phyloP scores from a whole-genome alignment of 2,888 invertebrate species.

The Cybosia mesomella region DNA sequence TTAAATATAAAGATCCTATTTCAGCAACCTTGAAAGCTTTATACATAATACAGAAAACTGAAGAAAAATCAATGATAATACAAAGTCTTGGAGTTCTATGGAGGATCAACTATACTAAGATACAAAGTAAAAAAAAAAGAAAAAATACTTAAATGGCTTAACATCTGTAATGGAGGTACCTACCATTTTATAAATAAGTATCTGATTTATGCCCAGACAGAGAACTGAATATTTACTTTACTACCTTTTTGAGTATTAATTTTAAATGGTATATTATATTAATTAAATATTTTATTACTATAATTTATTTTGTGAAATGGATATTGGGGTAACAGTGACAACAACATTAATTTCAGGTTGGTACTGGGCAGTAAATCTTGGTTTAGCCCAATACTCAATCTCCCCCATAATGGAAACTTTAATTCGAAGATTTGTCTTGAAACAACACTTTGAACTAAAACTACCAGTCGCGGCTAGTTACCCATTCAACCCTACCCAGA shows the following conservation, averaged over 20 bases:
- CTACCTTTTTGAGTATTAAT: too few species aligned
- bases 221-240: too few species aligned
- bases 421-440: constrained; percentile 46
- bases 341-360: constrained; percentile 14
- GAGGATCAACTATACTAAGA: constrained; percentile 42
- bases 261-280: too few species aligned
- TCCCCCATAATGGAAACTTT: constrained; percentile 53
- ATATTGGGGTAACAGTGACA: not conserved
- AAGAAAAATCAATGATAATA: constrained; percentile 45
- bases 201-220: not conserved
- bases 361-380: constrained; percentile 21
- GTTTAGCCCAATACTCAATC: constrained; percentile 44
- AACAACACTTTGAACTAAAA: constrained; percentile 42
- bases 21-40: constrained; percentile 49
- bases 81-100: constrained; percentile 52
- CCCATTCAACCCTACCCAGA: constrained; percentile 40
- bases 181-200: not conserved
- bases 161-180: constrained; percentile 23
- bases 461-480: constrained; percentile 48
- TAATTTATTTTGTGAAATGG: too few species aligned
- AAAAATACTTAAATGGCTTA: constrained; percentile 37
- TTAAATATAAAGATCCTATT: constrained; percentile 25
- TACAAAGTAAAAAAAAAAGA: constrained; percentile 44
- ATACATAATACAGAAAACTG: constrained; percentile 41
- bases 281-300: not conserved